Evolutionary conservation across 2,888 invertebrate genomes (phyloP).

Genomic region (Acleris holmiana): DNA sequence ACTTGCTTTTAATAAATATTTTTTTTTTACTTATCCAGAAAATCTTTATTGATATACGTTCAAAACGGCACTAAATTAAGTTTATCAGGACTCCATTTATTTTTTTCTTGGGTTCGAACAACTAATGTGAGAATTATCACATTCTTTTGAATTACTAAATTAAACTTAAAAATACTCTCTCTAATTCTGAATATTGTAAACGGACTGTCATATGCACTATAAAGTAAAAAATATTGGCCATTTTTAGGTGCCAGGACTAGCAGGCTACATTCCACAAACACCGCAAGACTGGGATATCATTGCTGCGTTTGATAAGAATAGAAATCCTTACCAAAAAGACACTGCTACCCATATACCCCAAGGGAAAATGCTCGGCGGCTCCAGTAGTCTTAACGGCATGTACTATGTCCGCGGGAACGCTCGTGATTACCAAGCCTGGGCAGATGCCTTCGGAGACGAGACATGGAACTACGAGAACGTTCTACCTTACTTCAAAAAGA

Average conservation of each 20-base stretch:
- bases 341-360: slow-evolving; percentile 34
- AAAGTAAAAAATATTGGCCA: too few species aligned
- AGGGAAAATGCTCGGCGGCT: slow-evolving; percentile 48
- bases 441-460: slow-evolving; percentile 40
- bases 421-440: slow-evolving; percentile 47
- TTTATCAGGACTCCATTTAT: too few species aligned
- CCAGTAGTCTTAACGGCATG: slow-evolving; percentile 46
- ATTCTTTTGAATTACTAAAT: too few species aligned
- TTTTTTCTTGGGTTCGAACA: too few species aligned
- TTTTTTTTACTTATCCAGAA: too few species aligned
- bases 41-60: too few species aligned
- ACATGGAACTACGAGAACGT: slow-evolving; percentile 46
- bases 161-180: too few species aligned
- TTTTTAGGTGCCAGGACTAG: slow-evolving; percentile 20
- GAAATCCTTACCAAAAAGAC: slow-evolving; percentile 36
- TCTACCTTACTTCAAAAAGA: slow-evolving; percentile 47
- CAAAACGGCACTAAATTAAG: too few species aligned
- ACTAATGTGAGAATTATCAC: too few species aligned
- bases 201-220: too few species aligned
- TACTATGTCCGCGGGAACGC: slow-evolving; percentile 46
- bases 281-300: slow-evolving; percentile 45
- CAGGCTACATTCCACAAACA: background rate
- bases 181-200: too few species aligned
- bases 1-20: too few species aligned
- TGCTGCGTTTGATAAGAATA: slow-evolving; percentile 37